Evolutionary conservation across 2,888 invertebrate genomes (phyloP).

Genomic region (Bembecia ichneumoniformis): DNA sequence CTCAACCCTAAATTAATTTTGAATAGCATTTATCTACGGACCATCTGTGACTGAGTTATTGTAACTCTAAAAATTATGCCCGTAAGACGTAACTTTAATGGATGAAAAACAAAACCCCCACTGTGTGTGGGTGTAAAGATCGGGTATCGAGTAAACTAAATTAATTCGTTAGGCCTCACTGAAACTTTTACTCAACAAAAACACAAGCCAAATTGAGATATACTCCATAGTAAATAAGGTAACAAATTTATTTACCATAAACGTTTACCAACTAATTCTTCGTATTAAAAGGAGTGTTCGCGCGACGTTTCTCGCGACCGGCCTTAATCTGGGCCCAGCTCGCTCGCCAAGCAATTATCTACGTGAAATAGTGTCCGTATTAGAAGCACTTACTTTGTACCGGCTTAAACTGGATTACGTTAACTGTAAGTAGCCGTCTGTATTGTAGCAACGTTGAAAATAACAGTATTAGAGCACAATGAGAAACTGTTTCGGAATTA

Average conservation of each 20-base stretch:
- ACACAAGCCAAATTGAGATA: no score
- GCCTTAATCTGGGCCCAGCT: slow-evolving; percentile 33
- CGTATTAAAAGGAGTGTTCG: slow-evolving; percentile 28
- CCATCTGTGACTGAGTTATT: background rate
- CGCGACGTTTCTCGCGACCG: slow-evolving; percentile 25
- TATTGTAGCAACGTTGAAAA: slow-evolving; percentile 24
- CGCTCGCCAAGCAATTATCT: slow-evolving; percentile 62
- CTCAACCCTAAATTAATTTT: background rate
- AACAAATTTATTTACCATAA: background rate
- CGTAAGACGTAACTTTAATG: no score
- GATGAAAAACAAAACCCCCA: no score
- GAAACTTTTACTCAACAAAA: no score
- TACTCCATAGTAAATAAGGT: no score
- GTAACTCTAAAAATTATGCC: no score
- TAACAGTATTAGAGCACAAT: slow-evolving; percentile 23
- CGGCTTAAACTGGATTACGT: slow-evolving; percentile 54
- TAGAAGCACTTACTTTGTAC: slow-evolving; percentile 59
- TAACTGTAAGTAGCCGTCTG: slow-evolving; percentile 47
- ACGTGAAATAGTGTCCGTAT: slow-evolving; percentile 61
- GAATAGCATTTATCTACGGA: background rate
- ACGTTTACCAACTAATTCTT: slow-evolving; percentile 13
- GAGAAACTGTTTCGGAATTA: background rate
- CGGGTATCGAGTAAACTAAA: no score
- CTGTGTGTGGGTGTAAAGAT: no score
- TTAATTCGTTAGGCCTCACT: no score